Evolutionary conservation across 2,113 vertebrate species (phyloP).

Genomic region (Poecilia latipinna): DNA sequence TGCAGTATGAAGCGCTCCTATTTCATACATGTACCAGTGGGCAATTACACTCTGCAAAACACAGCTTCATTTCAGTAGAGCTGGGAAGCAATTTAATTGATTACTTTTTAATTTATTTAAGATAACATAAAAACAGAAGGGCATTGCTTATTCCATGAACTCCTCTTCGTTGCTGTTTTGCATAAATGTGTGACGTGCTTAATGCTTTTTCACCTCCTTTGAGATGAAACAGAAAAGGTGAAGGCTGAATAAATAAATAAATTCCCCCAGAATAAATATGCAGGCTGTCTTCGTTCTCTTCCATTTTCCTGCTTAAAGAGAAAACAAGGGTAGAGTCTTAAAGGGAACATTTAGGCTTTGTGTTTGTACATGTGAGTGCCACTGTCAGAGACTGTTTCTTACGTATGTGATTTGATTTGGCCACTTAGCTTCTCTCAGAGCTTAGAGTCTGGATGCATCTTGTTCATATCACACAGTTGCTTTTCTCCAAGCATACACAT

Average conservation of each 20-base stretch:
- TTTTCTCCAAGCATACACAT: constrained; percentile 9
- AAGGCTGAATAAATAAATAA: constrained; percentile 47
- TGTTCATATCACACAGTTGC: not conserved
- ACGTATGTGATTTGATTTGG: constrained; percentile 42
- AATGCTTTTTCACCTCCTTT: constrained; percentile 26
- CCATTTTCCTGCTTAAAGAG: not conserved
- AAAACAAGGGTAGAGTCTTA: constrained; percentile 23
- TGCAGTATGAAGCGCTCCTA: constrained; percentile 13
- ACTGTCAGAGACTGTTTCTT: constrained; percentile 18
- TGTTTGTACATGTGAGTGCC: constrained; percentile 29
- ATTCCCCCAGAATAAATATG: constrained; percentile 45
- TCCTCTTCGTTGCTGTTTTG: constrained; percentile 44
- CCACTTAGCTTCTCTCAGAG: constrained; percentile 19
- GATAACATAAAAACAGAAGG: not conserved
- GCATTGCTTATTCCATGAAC: constrained; percentile 41
- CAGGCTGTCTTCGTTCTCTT: constrained; percentile 30
- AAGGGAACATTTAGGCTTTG: constrained; percentile 41
- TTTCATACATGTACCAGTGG: constrained; percentile 21
- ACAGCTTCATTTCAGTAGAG: constrained; percentile 20
- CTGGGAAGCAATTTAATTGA: not conserved
- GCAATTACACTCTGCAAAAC: constrained; percentile 15
- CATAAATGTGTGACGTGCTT: constrained; percentile 47
- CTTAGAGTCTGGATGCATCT: constrained; percentile 18
- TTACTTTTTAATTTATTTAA: not conserved
- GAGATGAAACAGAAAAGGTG: constrained; percentile 38